These are phyloP conservation scores for Malacosoma neustria DNA, from an alignment of 2,888 invertebrate species.

Conservation along the genomic window DNA sequence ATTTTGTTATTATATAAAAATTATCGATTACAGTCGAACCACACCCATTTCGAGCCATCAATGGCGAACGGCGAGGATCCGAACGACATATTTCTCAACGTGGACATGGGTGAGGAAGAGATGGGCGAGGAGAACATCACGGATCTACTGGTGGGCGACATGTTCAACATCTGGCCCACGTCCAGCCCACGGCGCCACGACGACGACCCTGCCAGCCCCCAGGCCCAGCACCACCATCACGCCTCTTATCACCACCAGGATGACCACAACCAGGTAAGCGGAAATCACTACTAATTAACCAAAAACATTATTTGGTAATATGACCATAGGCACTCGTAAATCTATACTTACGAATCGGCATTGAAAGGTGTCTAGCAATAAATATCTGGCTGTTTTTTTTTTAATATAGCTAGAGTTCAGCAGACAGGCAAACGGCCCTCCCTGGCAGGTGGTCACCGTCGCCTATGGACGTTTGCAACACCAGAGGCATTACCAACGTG, in stretches of 20 bases:
- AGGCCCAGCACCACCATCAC: slow-evolving; percentile 28
- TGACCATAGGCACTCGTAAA: too few relatives aligned
- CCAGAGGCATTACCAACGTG: too few relatives aligned
- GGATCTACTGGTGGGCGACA: slow-evolving; percentile 78
- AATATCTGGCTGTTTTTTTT: too few relatives aligned
- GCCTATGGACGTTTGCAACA: too few relatives aligned
- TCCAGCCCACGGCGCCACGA: slow-evolving; percentile 28
- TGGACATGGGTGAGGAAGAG: slow-evolving; percentile 62
- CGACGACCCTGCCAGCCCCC: slow-evolving; percentile 32
- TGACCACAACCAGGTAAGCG: slow-evolving; percentile 26
- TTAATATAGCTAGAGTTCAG: too few relatives aligned
- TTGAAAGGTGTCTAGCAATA: too few relatives aligned
- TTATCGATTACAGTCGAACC: slow-evolving; percentile 47
- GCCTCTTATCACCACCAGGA: slow-evolving; percentile 25
- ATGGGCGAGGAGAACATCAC: slow-evolving; percentile 81
- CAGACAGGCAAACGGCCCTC: too few relatives aligned
- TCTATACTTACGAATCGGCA: too few relatives aligned
- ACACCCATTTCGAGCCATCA: slow-evolving; percentile 60
- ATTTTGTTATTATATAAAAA: too few relatives aligned
- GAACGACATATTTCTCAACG: slow-evolving; percentile 62
- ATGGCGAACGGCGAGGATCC: slow-evolving; percentile 63
- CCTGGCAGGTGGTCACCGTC: too few relatives aligned
- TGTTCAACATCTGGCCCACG: slow-evolving; percentile 77
- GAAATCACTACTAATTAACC: too few relatives aligned
- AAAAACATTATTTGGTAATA: too few relatives aligned